A percentile compares a stretch with the other conserved stretches of the same genome.
Evolutionary conservation across 2,113 vertebrate species (phyloP).

Genomic region (Zapus hudsonius): DNA sequence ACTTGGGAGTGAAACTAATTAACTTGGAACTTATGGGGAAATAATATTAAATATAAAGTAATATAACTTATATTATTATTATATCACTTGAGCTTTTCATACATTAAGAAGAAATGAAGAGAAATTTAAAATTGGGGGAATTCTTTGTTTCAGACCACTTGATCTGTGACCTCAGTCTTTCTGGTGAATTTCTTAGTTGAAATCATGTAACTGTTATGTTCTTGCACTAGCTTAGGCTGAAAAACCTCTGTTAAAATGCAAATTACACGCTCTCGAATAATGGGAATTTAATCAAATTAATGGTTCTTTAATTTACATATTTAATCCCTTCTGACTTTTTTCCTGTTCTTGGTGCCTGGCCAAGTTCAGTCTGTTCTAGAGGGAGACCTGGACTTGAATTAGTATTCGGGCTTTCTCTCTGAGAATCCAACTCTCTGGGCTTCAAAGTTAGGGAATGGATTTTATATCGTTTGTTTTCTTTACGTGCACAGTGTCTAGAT

Average conservation of each 20-base stretch:
- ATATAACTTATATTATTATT: background rate
- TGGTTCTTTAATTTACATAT: conserved; percentile 67
- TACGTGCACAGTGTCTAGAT: conserved; percentile 19
- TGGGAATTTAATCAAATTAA: conserved; percentile 66
- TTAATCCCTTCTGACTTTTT: conserved; percentile 56
- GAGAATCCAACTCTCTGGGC: background rate
- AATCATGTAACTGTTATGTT: conserved; percentile 31
- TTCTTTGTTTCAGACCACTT: background rate
- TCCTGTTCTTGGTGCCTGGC: conserved; percentile 49
- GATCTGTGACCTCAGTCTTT: conserved; percentile 1
- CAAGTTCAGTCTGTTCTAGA: conserved; percentile 46
- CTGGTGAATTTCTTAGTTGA: background rate
- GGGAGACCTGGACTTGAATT: background rate
- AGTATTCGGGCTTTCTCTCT: background rate
- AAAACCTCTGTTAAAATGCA: conserved; percentile 65
- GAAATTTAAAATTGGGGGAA: background rate
- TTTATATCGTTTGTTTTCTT: conserved; percentile 1
- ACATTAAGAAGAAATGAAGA: background rate
- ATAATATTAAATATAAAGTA: background rate
- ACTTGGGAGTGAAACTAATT: background rate
- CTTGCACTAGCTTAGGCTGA: conserved; percentile 15
- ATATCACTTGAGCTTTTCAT: background rate
- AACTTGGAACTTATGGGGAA: conserved; percentile 1
- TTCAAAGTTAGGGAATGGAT: background rate
- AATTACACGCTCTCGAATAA: conserved; percentile 56